A percentile compares a stretch with the other conserved stretches of the same genome.
These are phyloP conservation scores for Rhinopomastus cyanomelas DNA, from an alignment of 2,113 vertebrate species.

Conservation along the genomic window DNA sequence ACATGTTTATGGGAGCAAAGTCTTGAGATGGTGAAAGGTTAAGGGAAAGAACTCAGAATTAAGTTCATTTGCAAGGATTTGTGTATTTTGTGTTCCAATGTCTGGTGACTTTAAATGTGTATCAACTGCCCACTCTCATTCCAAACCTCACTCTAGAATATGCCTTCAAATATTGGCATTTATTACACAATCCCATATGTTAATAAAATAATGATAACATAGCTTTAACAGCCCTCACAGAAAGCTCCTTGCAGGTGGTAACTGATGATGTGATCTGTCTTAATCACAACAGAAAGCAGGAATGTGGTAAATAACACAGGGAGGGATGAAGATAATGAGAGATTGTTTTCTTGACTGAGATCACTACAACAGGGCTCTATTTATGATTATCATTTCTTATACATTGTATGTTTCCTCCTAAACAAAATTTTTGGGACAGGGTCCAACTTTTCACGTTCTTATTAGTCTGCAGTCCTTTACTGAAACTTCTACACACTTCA, in stretches of 20 bases:
- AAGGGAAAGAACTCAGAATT: not conserved
- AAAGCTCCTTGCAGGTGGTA: not conserved
- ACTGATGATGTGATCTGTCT: not conserved
- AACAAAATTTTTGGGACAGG: not conserved
- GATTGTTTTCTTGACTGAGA: not conserved
- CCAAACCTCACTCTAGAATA: not conserved
- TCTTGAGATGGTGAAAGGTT: not conserved
- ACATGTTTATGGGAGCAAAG: rapidly evolving
- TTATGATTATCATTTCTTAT: not conserved
- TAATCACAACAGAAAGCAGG: not conserved
- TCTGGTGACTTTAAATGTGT: not conserved
- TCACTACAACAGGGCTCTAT: not conserved
- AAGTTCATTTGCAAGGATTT: not conserved
- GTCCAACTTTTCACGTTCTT: not conserved
- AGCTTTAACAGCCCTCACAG: not conserved
- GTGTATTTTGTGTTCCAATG: not conserved
- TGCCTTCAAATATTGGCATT: not conserved
- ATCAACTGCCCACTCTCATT: not conserved
- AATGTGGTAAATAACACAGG: not conserved
- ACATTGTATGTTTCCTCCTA: not conserved
- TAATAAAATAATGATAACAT: not conserved
- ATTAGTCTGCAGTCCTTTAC: not conserved
- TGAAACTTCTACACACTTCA: not conserved
- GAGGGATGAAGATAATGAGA: not conserved
- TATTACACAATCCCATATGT: not conserved